Evolutionary conservation across 2,113 vertebrate genomes (phyloP), one percentile per base, ranked within the genome.

Genomic region (Panurus biarmicus): DNA sequence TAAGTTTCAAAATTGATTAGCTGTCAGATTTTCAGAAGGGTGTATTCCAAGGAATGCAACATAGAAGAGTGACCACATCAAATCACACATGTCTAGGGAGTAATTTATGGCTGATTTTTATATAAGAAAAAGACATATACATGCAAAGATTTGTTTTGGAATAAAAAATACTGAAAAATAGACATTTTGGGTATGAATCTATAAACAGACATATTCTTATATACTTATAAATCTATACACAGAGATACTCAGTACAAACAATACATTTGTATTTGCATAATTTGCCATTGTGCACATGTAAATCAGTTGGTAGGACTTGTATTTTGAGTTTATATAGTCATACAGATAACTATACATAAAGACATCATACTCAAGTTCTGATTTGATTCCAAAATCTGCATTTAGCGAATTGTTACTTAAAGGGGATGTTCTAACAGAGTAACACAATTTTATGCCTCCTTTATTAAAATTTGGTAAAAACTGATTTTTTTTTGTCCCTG

Each of bases 401-500:
- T 91, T 91, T 92, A 88, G 92, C 79, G 96, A 95, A 87, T 54
- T 91, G 31, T 40, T 89, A 93, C 86, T 95, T 87, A 79, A 91
- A 71, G 73, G 93, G 54, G 44, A 61, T 28, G 16, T 97, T 96
- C 84, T 83, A 87, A 81, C 81, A 89, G 75, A 92, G 71, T 96
- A 96, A 92, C 78, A 83, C 94, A 85, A 95, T 95, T 95, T 94
- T 95, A 89, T 67, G 75, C 81, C 53, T 76, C 82, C 92, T 61
- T 48, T 93, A 97, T 96, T 82, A 81, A 95, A 89, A 95, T 72
- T 87, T 97, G 89, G 81, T 78, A 87, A 82, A 87, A 91, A 80
- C 10, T 47, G 53, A 2, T 69, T 28, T 58, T 42, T 89, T 89
- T 93, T 93, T 93, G 14, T 83, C 38, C 40, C 17, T 74, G 26